Evolutionary conservation across 1,140 invertebrate species (phyloP), one percentile per base, ranked within the genome.

Genomic region (Euura lappo): DNA sequence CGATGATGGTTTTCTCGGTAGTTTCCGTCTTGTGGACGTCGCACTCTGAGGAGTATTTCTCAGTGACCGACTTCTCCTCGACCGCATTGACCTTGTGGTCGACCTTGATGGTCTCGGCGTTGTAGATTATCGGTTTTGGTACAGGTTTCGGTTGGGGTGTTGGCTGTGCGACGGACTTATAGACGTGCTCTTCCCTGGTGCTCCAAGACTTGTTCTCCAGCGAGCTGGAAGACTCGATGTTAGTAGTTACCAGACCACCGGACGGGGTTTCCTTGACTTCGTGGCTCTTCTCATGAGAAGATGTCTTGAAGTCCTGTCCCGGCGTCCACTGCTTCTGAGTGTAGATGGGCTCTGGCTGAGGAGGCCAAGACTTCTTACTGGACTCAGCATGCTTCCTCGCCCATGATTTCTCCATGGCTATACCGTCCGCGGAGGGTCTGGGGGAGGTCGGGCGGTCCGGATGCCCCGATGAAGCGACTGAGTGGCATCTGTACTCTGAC

Each of bases 381-480:
- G 86, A 81, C 6, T 89, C 88, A 0, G 84, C 69, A 72, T 82
- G 84, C 79, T 90, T 91, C 70, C 90, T 90, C 11, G 89, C 87
- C 91, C 91, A 92, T 0, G 91, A 81, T 80, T 91, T 92, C 72
- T 92, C 91, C 91, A 92, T 92, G 13, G 88, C 86, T 69, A 92
- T 74, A 2, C 84, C 90, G 79, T 92, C 91, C 0, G 88, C 88
- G 2, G 91, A 91, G 6, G 91, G 91, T 73, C 84, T 85, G 0
- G 87, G 87, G 2, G 88, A 88, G 0, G 75, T 71, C 0, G 83
- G 69, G 28, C 83, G 81, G n/a, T 65, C 76, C 73, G 4, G 70
- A 60, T n/a, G 81, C 78, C 69, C 76, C 79, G 4, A 79, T 81
- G 1, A 74, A 81, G 4, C 84, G 79, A 73, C 80, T 81, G 45